Evolutionary conservation across 2,113 vertebrate species (phyloP).

Genomic region (Sarotherodon lohbergeri): DNA sequence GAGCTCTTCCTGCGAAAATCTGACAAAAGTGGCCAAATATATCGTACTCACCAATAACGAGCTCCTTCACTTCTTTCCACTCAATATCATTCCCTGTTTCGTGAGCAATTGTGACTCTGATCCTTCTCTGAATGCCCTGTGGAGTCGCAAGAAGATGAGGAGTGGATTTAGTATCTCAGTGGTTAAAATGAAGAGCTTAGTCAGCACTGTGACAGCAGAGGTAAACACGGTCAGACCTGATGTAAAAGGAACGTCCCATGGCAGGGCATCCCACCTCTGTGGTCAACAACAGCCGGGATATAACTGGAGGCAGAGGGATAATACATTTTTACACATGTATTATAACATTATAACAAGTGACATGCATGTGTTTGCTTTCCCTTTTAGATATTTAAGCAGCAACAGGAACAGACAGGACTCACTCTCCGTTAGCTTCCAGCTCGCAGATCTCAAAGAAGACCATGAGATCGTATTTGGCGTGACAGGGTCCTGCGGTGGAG

Average conservation of each 20-base stretch:
- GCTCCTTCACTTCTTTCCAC: constrained; percentile 97
- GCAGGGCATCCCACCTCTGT: constrained; percentile 92
- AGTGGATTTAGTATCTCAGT: neutral
- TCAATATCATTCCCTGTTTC: constrained; percentile 88
- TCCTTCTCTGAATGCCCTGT: constrained; percentile 96
- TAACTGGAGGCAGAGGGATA: constrained; percentile 75
- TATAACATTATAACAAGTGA: neutral
- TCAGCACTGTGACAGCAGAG: neutral
- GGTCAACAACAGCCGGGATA: constrained; percentile 94
- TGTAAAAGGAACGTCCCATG: constrained; percentile 93
- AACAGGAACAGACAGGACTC: constrained; percentile 57
- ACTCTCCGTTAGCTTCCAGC: constrained; percentile 98
- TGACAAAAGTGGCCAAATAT: neutral
- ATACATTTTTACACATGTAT: neutral
- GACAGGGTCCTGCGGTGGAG: constrained; percentile 86
- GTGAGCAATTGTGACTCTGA: constrained; percentile 90
- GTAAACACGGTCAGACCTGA: constrained; percentile 74
- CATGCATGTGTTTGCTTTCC: too few species aligned
- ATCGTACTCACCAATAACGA: constrained; percentile 88
- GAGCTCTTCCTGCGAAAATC: neutral
- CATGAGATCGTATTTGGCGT: constrained; percentile 96
- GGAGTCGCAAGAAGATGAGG: neutral
- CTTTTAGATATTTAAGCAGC: neutral
- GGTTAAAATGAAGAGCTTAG: neutral
- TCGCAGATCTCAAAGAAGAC: constrained; percentile 98